Evolutionary conservation across 2,797 vertebrate species (phyloP).

Genomic region (Aphelocoma californica): DNA sequence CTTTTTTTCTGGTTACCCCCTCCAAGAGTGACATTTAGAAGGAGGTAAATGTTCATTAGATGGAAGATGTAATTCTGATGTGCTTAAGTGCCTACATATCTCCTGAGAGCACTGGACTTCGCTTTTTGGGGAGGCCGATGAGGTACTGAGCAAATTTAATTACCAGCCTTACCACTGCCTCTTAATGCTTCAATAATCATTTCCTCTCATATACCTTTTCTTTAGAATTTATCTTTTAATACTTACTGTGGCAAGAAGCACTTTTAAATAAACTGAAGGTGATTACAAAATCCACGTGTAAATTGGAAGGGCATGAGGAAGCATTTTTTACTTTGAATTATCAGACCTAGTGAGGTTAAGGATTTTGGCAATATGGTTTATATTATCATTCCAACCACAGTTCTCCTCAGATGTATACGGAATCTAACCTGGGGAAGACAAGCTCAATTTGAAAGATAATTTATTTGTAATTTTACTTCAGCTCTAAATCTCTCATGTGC

Average conservation of each 20-base stretch:
- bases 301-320: neutral
- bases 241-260: neutral
- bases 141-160: neutral
- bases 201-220: neutral
- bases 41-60: neutral
- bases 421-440: neutral
- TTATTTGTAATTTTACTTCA: neutral
- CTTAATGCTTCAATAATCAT: neutral
- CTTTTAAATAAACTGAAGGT: neutral
- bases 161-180: neutral
- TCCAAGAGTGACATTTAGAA: slow-evolving; percentile 26
- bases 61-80: neutral
- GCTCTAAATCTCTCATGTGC: neutral
- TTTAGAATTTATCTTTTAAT: neutral
- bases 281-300: neutral
- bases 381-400: neutral
- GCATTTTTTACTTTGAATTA: neutral
- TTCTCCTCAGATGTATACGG: neutral
- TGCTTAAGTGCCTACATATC: neutral
- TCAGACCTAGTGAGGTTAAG: neutral
- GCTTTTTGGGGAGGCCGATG: neutral
- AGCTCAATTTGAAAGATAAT: neutral
- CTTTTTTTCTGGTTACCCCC: neutral
- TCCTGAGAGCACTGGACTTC: neutral
- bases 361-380: neutral